These are phyloP conservation scores for Beroe ovata DNA, from an alignment of 37 sponge, comb jelly and placozoan species.

Conservation along the genomic window DNA sequence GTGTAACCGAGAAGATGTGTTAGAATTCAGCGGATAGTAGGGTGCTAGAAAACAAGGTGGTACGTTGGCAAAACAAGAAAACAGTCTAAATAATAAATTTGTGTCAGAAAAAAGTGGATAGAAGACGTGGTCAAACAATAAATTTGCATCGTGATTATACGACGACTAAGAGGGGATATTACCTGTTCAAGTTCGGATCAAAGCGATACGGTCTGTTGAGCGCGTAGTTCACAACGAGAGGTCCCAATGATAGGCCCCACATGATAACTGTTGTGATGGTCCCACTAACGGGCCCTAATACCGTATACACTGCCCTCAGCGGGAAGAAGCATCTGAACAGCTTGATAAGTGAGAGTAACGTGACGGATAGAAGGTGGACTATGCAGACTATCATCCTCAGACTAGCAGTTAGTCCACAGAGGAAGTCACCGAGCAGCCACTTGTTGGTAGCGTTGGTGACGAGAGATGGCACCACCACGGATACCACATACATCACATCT, in stretches of 20 bases:
- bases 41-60: no score
- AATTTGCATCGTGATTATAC: no score
- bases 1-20: no score
- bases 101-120: no score
- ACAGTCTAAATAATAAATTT: no score
- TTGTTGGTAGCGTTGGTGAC: conserved; percentile 13
- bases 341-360: background rate
- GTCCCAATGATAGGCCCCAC: conserved; percentile 13
- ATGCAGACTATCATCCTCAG: conserved; percentile 13
- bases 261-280: background rate
- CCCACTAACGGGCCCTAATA: background rate
- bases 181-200: conserved; percentile 19
- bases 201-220: conserved; percentile 9
- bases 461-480: background rate
- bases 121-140: no score
- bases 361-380: conserved; percentile 22
- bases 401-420: background rate
- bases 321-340: conserved; percentile 15
- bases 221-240: conserved; percentile 10
- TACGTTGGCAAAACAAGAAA: no score
- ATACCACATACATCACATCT: conserved; percentile 4
- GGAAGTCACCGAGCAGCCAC: background rate
- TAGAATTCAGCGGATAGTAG: no score
- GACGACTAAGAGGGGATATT: background rate
- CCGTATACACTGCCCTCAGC: background rate